A percentile compares a stretch with the other conserved stretches of the same genome.
These are phyloP conservation scores for Falco cherrug DNA, from an alignment of 2,797 vertebrate genomes.

Conservation along the genomic window DNA sequence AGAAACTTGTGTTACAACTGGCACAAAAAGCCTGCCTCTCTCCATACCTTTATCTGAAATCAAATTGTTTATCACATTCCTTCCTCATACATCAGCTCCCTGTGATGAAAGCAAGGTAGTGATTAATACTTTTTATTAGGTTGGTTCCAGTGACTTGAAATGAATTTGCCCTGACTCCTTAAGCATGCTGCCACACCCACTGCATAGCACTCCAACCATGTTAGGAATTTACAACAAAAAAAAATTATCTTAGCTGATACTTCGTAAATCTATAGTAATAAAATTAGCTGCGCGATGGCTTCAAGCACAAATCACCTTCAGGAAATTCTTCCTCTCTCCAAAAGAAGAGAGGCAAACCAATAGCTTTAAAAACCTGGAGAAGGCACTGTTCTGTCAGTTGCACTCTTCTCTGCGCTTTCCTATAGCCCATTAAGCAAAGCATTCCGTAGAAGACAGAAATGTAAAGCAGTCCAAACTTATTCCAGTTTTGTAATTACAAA, in stretches of 20 bases:
- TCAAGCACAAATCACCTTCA: constrained; percentile 1
- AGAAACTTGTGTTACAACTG: neutral
- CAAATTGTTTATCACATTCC: constrained; percentile 68
- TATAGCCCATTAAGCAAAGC: neutral
- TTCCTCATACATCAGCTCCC: constrained; percentile 55
- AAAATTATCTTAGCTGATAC: constrained; percentile 63
- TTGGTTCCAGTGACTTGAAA: constrained; percentile 58
- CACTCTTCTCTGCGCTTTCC: neutral
- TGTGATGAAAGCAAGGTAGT: constrained; percentile 50
- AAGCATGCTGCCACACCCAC: constrained; percentile 70
- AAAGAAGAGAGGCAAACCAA: neutral
- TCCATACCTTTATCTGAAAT: constrained; percentile 65
- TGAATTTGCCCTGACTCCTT: constrained; percentile 55
- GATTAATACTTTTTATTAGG: constrained; percentile 67
- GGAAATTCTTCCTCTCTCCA: neutral
- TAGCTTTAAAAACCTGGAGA: neutral
- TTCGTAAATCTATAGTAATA: constrained; percentile 66
- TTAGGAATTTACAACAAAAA: constrained; percentile 72
- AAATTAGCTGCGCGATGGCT: constrained; percentile 7
- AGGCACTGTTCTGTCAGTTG: neutral
- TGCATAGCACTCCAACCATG: constrained; percentile 60
- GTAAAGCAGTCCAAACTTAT: neutral
- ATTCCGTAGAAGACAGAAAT: neutral
- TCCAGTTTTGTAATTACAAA: neutral
- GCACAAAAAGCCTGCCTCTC: neutral